Base-by-base conservation (phyloP, 2,888 invertebrate species). In the Octonoba sinensis region DNA sequence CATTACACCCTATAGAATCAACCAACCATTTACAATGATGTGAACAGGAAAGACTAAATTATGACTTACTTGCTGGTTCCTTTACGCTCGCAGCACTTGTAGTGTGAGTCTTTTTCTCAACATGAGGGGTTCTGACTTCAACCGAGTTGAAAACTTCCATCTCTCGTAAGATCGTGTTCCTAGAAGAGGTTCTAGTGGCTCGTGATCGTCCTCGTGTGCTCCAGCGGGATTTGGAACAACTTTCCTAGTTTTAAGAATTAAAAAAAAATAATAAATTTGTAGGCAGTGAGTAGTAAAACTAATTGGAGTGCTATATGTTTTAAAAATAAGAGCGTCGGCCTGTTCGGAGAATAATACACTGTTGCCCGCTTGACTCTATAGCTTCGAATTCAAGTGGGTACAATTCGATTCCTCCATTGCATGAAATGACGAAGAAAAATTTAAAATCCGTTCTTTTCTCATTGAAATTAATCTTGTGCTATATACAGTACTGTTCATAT, bases 121-220 rank as follows among this genome's bases (percentile, higher is more conserved):
- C 93, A 87, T 93, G 93, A 0, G 94, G 94, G 1, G 94, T 94
- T 73, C 93, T 89, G 6, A 95, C 94, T 88, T 94, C 93, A 83
- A 94, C 92, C 82, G 94, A 94, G 87, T 94, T 95, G 86, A 93
- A 94, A 16, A 95, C 93, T 87, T 94, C 93, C 74, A 94, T 87
- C 46, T 92, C 89, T 86, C 93, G 92, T 24, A 93, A 89, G 24
- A 76, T 22, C 11, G 47, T 49, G 15, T 62, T 36, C n/a, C 16
- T 13, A n/a, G 27, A 60, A 11, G 67, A 65, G 0, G 27, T 27
- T 54, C 54, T 27, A 16, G 27, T 49, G 3, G 36, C 18, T 20
- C 70, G 20, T 11, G 62, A 13, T n/a, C 72, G 47, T 16, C 72
- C 60, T 44, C 67, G 49, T 20, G 24, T 36, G 4, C 54, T 12